Evolutionary conservation across 2,113 vertebrate species (phyloP).

Genomic region (Eleginops maclovinus): DNA sequence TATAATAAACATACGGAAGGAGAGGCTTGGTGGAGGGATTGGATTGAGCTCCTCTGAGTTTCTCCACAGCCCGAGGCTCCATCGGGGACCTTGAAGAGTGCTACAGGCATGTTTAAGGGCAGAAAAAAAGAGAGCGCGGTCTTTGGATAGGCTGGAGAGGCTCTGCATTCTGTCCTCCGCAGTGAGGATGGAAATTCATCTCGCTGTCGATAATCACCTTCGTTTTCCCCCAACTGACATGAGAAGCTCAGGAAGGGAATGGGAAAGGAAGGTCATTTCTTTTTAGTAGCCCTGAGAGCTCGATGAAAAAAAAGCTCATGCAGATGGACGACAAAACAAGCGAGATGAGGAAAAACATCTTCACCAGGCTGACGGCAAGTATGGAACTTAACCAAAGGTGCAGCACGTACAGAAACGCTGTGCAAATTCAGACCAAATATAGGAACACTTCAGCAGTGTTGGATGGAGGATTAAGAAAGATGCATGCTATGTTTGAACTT

Average conservation of each 20-base stretch:
- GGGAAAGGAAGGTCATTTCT: conserved; percentile 20
- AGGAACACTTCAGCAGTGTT: too few relatives aligned
- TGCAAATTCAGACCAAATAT: too few relatives aligned
- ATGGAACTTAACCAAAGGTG: not conserved
- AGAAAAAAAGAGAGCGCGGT: conserved; percentile 41
- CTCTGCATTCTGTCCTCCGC: conserved; percentile 43
- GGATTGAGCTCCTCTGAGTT: conserved; percentile 63
- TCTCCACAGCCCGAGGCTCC: conserved; percentile 77
- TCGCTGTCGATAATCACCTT: conserved; percentile 65
- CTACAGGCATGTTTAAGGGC: conserved; percentile 79
- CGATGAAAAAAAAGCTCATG: not conserved
- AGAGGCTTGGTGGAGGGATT: conserved; percentile 52
- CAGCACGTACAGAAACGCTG: too few relatives aligned
- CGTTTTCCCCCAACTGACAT: conserved; percentile 19
- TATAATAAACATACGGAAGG: conserved; percentile 66
- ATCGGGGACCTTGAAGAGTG: conserved; percentile 73
- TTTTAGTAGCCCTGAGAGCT: not conserved
- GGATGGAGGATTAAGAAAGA: too few relatives aligned
- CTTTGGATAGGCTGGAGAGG: conserved; percentile 29
- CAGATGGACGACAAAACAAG: not conserved
- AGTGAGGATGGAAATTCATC: conserved; percentile 52
- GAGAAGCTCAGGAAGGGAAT: conserved; percentile 11
- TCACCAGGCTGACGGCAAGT: too few relatives aligned
- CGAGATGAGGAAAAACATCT: not conserved
- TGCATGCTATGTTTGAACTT: too few relatives aligned